Conservation (phyloP, 2,888 invertebrate genomes). For the Lathronympha strigana region DNA sequence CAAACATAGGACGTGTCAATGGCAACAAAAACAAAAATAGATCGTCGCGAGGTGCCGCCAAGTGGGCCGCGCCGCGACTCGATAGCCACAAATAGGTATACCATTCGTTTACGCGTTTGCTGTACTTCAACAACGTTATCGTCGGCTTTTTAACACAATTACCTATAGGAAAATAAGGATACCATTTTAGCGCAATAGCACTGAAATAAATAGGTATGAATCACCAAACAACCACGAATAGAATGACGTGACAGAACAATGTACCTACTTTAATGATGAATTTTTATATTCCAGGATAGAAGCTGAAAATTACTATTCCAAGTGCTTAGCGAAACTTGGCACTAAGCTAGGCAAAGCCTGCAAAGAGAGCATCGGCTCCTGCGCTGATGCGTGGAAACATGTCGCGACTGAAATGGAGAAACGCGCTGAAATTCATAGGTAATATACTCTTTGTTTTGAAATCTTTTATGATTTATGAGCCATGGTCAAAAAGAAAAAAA, state of each 20-base stretch:
- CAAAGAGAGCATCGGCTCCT: constrained; percentile 89
- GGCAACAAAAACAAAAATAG: constrained; percentile 72
- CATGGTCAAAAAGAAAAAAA: too few relatives aligned
- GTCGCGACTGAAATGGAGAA: constrained; percentile 97
- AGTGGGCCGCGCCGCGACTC: constrained; percentile 62
- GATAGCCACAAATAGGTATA: constrained; percentile 61
- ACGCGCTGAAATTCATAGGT: constrained; percentile 94
- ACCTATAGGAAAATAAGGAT: not conserved
- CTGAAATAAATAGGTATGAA: not conserved
- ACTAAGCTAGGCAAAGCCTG: constrained; percentile 93
- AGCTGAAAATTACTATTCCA: constrained; percentile 95
- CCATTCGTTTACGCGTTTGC: constrained; percentile 56
- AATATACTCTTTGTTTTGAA: too few relatives aligned
- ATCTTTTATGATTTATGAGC: too few relatives aligned
- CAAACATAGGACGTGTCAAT: constrained; percentile 66
- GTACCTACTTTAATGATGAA: constrained; percentile 5
- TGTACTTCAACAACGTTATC: constrained; percentile 53
- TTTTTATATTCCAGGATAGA: constrained; percentile 88
- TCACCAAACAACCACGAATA: not conserved
- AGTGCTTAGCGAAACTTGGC: constrained; percentile 94
- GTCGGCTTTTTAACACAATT: too few relatives aligned
- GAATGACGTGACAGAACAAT: not conserved
- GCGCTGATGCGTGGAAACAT: constrained; percentile 96
- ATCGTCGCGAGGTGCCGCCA: constrained; percentile 64
- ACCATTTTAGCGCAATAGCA: not conserved